Percentiles rank a stretch among this genome's conserved stretches.
These are phyloP conservation scores for Todiramphus saurophagus DNA, from an alignment of 2,113 vertebrate genomes.

Conservation along the genomic window DNA sequence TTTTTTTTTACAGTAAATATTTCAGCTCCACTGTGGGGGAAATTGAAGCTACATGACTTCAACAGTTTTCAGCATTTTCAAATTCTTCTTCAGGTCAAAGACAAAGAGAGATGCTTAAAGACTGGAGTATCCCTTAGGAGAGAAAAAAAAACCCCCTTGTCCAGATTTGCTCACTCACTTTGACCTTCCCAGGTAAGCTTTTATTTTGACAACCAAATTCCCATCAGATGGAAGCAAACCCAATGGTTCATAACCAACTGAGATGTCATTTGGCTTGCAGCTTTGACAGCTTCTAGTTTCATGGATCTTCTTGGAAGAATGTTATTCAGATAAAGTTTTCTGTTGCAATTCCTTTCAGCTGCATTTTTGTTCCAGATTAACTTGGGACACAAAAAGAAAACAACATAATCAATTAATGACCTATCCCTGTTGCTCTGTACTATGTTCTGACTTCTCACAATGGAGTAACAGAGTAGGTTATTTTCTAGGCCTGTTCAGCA, in stretches of 20 bases:
- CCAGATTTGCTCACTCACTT: not conserved
- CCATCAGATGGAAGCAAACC: not conserved
- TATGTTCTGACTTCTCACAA: not conserved
- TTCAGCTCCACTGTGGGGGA: not conserved
- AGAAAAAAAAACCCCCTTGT: no score
- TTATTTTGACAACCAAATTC: not conserved
- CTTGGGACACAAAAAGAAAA: not conserved
- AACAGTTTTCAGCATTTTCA: not conserved
- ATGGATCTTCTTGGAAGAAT: not conserved
- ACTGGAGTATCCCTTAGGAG: not conserved
- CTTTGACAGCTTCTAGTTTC: not conserved
- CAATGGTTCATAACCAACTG: not conserved
- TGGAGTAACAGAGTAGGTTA: not conserved
- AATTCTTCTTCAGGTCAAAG: not conserved
- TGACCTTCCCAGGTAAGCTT: not conserved
- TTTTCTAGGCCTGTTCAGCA: not conserved
- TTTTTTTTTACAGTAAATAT: not conserved
- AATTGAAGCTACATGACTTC: not conserved
- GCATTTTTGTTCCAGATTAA: not conserved
- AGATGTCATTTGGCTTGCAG: not conserved
- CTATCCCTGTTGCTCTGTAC: not conserved
- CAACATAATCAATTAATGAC: not conserved
- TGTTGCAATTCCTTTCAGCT: not conserved
- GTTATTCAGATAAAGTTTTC: not conserved
- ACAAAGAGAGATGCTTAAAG: not conserved